Evolutionary conservation across 2,888 invertebrate genomes (phyloP).

Genomic region (Athripsodes cinereus): DNA sequence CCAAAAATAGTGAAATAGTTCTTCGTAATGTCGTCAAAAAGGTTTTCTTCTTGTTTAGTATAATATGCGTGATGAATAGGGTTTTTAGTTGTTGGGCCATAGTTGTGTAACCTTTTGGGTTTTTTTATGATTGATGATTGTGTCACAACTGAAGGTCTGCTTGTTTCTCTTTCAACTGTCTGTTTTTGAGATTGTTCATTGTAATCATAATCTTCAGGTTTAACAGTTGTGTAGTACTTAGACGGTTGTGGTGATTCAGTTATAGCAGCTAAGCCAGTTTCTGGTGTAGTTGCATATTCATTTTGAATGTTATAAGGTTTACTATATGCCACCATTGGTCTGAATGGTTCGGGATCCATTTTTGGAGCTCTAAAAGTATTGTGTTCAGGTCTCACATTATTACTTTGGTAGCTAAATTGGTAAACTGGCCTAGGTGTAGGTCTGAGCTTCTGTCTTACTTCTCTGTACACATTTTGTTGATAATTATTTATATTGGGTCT

Average conservation of each 20-base stretch:
- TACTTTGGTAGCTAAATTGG: conserved; percentile 67
- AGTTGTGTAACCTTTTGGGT: conserved; percentile 16
- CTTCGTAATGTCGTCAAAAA: conserved; percentile 66
- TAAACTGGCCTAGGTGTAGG: conserved; percentile 58
- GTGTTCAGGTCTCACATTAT: conserved; percentile 45
- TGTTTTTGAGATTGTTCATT: conserved; percentile 36
- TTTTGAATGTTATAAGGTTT: conserved; percentile 45
- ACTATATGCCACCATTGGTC: conserved; percentile 57
- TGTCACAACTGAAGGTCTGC: conserved; percentile 30
- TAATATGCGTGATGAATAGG: conserved; percentile 58
- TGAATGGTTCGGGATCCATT: conserved; percentile 55
- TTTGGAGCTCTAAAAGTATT: conserved; percentile 46
- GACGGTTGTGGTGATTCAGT: conserved; percentile 49
- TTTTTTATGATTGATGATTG: conserved; percentile 34
- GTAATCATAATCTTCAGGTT: conserved; percentile 46
- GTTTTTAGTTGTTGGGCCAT: conserved; percentile 46
- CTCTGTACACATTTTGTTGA: conserved; percentile 37
- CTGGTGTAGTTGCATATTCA: conserved; percentile 42
- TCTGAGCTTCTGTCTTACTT: conserved; percentile 39
- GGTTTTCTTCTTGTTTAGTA: conserved; percentile 60
- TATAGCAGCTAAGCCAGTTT: conserved; percentile 38
- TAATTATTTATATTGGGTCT: conserved; percentile 44
- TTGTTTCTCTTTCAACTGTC: conserved; percentile 28
- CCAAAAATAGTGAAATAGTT: conserved; percentile 71
- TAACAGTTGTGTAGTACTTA: conserved; percentile 47